Evolutionary conservation across 1,140 invertebrate genomes (phyloP).

Genomic region (Grapholita molesta): DNA sequence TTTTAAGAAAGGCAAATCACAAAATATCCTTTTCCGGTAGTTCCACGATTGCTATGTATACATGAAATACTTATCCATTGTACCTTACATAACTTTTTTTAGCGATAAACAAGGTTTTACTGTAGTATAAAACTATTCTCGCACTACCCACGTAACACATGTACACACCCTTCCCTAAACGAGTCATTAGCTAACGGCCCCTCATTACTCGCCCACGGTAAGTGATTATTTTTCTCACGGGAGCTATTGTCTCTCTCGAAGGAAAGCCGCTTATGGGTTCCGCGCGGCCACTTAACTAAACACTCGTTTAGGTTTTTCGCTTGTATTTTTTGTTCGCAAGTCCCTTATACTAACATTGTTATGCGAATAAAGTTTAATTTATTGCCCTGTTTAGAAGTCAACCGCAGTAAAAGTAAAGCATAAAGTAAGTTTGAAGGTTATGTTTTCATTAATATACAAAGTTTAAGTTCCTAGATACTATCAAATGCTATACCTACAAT

Average conservation of each 20-base stretch:
- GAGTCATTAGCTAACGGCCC: not conserved
- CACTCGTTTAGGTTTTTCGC: not conserved
- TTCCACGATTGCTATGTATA: too few relatives aligned
- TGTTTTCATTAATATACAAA: too few relatives aligned
- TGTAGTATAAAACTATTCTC: not conserved
- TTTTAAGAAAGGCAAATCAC: too few relatives aligned
- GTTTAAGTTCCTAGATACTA: too few relatives aligned
- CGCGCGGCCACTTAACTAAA: not conserved
- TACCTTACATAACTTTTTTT: too few relatives aligned
- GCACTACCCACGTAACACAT: not conserved
- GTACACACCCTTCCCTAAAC: not conserved
- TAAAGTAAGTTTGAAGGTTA: too few relatives aligned
- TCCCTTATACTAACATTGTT: not conserved
- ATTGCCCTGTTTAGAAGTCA: too few relatives aligned
- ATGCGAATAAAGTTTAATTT: too few relatives aligned
- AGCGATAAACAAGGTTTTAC: not conserved
- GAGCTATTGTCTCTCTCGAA: not conserved
- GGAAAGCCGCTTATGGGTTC: not conserved
- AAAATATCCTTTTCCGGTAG: too few relatives aligned
- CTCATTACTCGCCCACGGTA: not conserved
- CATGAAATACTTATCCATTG: too few relatives aligned
- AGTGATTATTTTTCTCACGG: constrained; percentile 3
- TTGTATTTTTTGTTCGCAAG: not conserved
- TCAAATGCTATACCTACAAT: too few relatives aligned
- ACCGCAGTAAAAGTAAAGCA: too few relatives aligned